Percentiles rank a stretch among this genome's conserved stretches.
These are phyloP conservation scores for Leuciscus idus DNA, from an alignment of 2,113 vertebrate genomes.

Conservation along the genomic window DNA sequence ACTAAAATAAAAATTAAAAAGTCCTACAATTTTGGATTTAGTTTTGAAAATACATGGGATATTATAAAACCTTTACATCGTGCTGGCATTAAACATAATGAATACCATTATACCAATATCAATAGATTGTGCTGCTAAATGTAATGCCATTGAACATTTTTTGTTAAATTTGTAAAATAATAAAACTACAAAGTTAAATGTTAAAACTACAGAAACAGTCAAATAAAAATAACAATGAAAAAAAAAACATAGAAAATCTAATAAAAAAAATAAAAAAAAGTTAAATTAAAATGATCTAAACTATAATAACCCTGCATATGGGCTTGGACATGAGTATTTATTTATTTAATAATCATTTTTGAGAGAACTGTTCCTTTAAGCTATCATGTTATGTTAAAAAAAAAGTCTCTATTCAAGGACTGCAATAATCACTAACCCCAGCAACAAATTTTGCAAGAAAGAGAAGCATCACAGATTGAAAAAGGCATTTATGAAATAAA, in stretches of 20 bases:
- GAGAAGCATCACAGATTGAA: conserved; percentile 13
- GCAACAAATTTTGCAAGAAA: neutral
- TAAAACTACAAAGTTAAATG: too few relatives aligned
- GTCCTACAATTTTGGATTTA: neutral
- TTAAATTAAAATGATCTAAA: neutral
- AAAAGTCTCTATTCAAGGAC: neutral
- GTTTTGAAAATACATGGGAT: too few relatives aligned
- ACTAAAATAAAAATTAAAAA: neutral
- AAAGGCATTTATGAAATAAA: conserved; percentile 36
- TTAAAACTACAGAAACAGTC: too few relatives aligned
- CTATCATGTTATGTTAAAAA: neutral
- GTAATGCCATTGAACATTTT: neutral
- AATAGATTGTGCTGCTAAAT: neutral
- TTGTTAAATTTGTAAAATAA: too few relatives aligned
- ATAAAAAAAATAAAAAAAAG: neutral
- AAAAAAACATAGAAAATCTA: neutral
- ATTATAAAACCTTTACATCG: too few relatives aligned
- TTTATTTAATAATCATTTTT: neutral
- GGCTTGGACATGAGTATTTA: neutral
- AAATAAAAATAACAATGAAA: neutral
- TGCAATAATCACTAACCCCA: conserved; percentile 4
- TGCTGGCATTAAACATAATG: too few relatives aligned
- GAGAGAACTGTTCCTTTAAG: neutral
- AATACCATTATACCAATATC: neutral
- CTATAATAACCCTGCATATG: neutral